These are phyloP conservation scores for Chrysolina haemoptera DNA, from an alignment of 2,888 invertebrate species.

Conservation along the genomic window DNA sequence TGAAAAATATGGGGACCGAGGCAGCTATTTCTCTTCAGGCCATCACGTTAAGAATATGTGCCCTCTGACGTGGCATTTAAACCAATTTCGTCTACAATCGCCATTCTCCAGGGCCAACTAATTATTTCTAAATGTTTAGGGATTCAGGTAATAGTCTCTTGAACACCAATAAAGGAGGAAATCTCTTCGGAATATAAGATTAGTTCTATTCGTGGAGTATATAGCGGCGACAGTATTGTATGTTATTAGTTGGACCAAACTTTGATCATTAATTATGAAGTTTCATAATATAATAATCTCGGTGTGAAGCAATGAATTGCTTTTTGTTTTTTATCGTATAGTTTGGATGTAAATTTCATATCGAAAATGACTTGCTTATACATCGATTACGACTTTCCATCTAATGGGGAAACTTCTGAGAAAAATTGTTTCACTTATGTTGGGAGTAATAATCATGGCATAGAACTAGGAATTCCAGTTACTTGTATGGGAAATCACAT, in stretches of 20 bases:
- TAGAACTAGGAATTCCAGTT: too few species aligned
- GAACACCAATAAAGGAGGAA: slow-evolving; percentile 40
- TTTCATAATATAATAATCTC: slow-evolving; percentile 39
- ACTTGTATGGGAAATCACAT: too few species aligned
- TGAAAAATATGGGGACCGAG: slow-evolving; percentile 43
- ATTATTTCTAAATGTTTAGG: slow-evolving; percentile 44
- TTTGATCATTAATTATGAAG: slow-evolving; percentile 43
- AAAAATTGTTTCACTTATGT: too few species aligned
- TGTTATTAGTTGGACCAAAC: slow-evolving; percentile 41
- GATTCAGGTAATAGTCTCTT: slow-evolving; percentile 41
- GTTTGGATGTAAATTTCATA: slow-evolving; percentile 25
- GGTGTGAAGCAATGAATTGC: slow-evolving; percentile 26
- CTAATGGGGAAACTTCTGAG: background rate
- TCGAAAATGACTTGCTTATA: background rate
- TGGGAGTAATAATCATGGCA: too few species aligned
- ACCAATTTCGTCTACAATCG: slow-evolving; percentile 38
- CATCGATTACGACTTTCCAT: background rate
- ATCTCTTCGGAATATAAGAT: slow-evolving; percentile 45
- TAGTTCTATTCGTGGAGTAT: slow-evolving; percentile 40
- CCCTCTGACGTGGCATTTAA: slow-evolving; percentile 43
- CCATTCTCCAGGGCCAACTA: slow-evolving; percentile 31
- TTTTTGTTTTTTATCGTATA: slow-evolving; percentile 12
- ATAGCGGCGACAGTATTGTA: slow-evolving; percentile 30
- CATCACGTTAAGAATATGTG: slow-evolving; percentile 32
- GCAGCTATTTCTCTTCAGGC: slow-evolving; percentile 32